These are phyloP conservation scores for Phalloptychus januarius DNA, from an alignment of 2,797 vertebrate genomes.

Conservation along the genomic window DNA sequence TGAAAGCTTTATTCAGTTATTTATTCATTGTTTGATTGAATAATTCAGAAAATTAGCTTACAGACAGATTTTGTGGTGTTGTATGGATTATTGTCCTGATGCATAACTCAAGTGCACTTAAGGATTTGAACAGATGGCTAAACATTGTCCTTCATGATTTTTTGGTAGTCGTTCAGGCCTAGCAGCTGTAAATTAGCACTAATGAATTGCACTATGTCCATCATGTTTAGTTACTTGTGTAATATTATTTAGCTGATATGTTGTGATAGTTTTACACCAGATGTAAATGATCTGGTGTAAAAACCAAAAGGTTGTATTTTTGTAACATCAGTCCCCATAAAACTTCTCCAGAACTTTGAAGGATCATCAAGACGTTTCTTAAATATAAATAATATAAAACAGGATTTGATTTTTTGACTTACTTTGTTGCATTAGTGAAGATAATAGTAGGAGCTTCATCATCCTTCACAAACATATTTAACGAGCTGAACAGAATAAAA, in stretches of 20 bases:
- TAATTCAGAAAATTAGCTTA: background rate
- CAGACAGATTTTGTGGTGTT: background rate
- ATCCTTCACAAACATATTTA: background rate
- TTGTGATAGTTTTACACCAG: background rate
- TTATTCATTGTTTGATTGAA: background rate
- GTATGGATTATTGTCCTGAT: background rate
- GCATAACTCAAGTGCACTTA: background rate
- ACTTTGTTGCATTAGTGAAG: background rate
- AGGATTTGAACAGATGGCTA: background rate
- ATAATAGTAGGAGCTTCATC: background rate
- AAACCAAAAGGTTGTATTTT: background rate
- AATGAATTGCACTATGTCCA: background rate
- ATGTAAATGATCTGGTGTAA: too few relatives aligned
- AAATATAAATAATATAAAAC: background rate
- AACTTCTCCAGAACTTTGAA: background rate
- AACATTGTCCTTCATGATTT: background rate
- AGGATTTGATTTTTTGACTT: background rate
- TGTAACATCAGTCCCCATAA: background rate
- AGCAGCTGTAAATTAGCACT: background rate
- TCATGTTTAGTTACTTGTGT: background rate
- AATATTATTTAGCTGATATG: background rate
- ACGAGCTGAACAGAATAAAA: background rate
- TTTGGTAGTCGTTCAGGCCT: background rate
- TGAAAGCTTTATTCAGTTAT: background rate
- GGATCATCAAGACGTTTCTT: background rate